phyloP scores from a whole-genome alignment of 2,888 invertebrate species.

The Pandemis corylana region DNA sequence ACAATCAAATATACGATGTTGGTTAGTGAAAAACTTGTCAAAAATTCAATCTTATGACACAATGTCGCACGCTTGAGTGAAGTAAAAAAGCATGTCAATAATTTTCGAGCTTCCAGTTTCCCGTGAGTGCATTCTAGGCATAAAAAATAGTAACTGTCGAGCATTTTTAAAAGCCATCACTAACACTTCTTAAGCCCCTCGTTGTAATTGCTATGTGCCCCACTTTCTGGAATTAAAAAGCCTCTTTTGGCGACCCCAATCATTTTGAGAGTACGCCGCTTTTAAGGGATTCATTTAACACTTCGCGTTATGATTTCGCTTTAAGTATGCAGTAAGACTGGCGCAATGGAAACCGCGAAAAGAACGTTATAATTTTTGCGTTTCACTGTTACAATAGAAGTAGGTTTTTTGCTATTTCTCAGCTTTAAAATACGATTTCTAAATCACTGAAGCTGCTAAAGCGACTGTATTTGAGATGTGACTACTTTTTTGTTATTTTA shows the following conservation, averaged over 20 bases:
- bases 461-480: no score
- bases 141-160: background rate
- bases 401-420: background rate
- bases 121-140: background rate
- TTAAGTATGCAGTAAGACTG: conserved; percentile 5
- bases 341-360: background rate
- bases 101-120: no score
- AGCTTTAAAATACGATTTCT: background rate
- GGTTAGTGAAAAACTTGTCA: no score
- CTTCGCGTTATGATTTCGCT: conserved; percentile 24
- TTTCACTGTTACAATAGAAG: background rate
- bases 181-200: conserved; percentile 23
- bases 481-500: no score
- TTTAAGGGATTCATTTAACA: conserved; percentile 33
- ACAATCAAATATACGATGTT: no score
- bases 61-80: no score
- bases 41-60: no score
- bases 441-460: no score
- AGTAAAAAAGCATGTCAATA: no score
- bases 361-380: background rate
- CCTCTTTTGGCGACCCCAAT: conserved; percentile 36
- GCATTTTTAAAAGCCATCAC: conserved; percentile 26
- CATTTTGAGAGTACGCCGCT: conserved; percentile 31
- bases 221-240: conserved; percentile 41
- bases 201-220: conserved; percentile 39